Conservation (phyloP, 30 jellyfish, hydroid and myxozoan genomes). For the Rhopilema esculentum region DNA sequence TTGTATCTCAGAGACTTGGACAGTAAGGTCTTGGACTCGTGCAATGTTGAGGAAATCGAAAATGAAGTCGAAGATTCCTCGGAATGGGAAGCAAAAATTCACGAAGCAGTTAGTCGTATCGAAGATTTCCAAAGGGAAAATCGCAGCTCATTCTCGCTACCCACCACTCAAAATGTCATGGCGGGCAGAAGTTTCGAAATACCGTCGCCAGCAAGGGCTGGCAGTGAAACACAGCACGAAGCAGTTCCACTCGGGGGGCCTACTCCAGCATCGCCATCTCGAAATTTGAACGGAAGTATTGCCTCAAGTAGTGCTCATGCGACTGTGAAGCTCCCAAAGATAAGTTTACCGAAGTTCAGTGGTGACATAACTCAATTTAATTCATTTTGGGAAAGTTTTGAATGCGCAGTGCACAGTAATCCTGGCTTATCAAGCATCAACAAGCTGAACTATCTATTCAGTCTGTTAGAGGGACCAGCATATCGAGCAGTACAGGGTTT, state of each 20-base stretch:
- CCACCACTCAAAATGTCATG: constrained; percentile 3
- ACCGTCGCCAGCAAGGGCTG: constrained; percentile 21
- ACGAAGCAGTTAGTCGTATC: constrained; percentile 15
- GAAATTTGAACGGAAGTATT: not conserved
- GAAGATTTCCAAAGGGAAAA: constrained; percentile 13
- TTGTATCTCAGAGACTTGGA: constrained; percentile 16
- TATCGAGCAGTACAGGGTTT: too few species aligned
- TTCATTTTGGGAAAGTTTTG: too few species aligned
- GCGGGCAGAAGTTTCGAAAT: not conserved
- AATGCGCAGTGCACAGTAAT: too few species aligned
- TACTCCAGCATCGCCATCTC: constrained; percentile 13
- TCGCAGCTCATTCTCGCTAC: constrained; percentile 9
- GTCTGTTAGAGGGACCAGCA: too few species aligned
- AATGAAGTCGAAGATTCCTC: constrained; percentile 51
- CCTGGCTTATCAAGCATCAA: too few species aligned
- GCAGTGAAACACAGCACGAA: not conserved
- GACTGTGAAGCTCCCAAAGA: not conserved
- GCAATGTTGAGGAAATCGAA: constrained; percentile 37
- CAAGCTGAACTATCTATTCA: too few species aligned
- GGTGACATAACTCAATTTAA: too few species aligned
- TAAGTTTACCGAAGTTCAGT: too few species aligned
- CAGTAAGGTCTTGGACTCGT: constrained; percentile 32
- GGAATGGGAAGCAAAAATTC: constrained; percentile 1
- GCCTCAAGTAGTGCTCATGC: not conserved
- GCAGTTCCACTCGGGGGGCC: constrained; percentile 1